Conservation (phyloP, 2,113 vertebrate genomes). For the Sminthopsis crassicaudata region DNA sequence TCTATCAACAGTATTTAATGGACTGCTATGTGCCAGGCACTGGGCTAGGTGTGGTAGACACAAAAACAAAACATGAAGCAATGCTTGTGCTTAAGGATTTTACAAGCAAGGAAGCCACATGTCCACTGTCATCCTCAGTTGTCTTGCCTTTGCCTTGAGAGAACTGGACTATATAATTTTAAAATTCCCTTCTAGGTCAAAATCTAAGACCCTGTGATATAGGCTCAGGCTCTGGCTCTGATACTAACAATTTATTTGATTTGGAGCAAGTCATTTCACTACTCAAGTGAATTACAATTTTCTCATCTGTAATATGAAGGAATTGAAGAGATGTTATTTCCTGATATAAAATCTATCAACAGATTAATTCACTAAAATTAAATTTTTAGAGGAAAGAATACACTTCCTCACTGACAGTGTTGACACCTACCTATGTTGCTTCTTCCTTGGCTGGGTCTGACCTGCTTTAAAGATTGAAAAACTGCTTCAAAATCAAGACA, state of each 20-base stretch:
- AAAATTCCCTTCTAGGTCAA: background rate
- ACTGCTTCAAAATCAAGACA: conserved; percentile 23
- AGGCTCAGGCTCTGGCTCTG: background rate
- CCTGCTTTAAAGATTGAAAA: background rate
- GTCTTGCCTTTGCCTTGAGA: background rate
- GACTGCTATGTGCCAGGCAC: background rate
- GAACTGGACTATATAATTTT: background rate
- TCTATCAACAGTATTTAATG: background rate
- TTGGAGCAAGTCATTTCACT: background rate
- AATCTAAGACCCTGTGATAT: background rate
- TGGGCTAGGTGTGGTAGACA: background rate
- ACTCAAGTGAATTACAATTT: background rate
- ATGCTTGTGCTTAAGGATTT: background rate
- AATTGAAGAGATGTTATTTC: background rate
- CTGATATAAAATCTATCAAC: background rate
- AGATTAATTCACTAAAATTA: background rate
- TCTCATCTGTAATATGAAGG: background rate
- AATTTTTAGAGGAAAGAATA: background rate
- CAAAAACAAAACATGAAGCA: background rate
- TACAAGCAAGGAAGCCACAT: background rate
- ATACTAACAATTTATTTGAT: background rate
- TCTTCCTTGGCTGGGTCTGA: background rate
- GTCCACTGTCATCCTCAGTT: background rate
- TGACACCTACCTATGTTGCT: background rate
- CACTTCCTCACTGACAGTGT: background rate